These are phyloP conservation scores for Acrossocheilus fasciatus DNA, from an alignment of 2,797 vertebrate species.

Conservation along the genomic window DNA sequence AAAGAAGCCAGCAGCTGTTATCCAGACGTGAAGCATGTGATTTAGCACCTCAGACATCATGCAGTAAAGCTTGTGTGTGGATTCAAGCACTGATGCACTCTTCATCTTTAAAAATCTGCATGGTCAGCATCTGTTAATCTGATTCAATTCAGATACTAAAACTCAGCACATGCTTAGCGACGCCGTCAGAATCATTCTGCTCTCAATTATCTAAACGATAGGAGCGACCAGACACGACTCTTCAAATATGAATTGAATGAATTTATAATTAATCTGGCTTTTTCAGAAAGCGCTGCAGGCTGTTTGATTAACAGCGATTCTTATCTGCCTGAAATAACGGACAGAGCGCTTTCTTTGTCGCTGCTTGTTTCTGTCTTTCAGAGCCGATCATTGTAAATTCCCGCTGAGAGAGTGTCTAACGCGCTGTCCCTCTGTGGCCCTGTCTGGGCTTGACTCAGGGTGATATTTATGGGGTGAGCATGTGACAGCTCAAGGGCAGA, in stretches of 20 bases:
- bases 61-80: no score
- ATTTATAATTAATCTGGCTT: slow-evolving; percentile 71
- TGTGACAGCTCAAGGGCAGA: slow-evolving; percentile 74
- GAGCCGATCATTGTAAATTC: slow-evolving; percentile 63
- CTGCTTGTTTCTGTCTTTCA: slow-evolving; percentile 67
- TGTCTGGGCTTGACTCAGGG: slow-evolving; percentile 29
- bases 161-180: slow-evolving; percentile 51
- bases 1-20: slow-evolving; percentile 2
- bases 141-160: slow-evolving; percentile 48
- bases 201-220: slow-evolving; percentile 66
- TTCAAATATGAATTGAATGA: slow-evolving; percentile 73
- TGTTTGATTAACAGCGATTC: slow-evolving; percentile 49
- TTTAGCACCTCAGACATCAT: slow-evolving; percentile 10
- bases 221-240: slow-evolving; percentile 71
- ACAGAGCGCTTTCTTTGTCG: slow-evolving; percentile 66
- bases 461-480: slow-evolving; percentile 42
- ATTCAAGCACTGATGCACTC: not conserved
- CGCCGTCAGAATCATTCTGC: not conserved
- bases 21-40: slow-evolving; percentile 13
- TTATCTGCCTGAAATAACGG: slow-evolving; percentile 60
- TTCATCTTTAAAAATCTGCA: slow-evolving; percentile 54
- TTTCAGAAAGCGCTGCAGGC: slow-evolving; percentile 36
- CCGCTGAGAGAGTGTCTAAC: slow-evolving; percentile 68
- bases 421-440: slow-evolving; percentile 48
- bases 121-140: slow-evolving; percentile 38